A percentile compares a stretch with the other conserved stretches of the same genome.
Conservation (phyloP, 2,797 vertebrate genomes). For the Sternotherus odoratus region DNA sequence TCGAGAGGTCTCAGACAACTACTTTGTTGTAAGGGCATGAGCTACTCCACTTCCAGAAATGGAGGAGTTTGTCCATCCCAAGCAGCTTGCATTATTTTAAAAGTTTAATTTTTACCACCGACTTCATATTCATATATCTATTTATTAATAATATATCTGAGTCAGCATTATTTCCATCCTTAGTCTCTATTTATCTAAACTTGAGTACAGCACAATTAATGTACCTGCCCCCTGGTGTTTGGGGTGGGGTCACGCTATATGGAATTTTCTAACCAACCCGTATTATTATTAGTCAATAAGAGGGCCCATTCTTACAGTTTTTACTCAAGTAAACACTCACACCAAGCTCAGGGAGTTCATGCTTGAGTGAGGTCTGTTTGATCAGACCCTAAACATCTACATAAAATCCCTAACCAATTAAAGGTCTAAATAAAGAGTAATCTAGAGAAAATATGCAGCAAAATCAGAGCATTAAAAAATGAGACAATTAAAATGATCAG, state of each 20-base stretch:
- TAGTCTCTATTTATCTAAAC: neutral
- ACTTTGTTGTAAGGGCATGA: slow-evolving; percentile 4
- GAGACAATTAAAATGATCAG: slow-evolving; percentile 56
- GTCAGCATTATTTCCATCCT: neutral
- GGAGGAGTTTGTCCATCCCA: neutral
- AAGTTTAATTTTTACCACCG: slow-evolving; percentile 17
- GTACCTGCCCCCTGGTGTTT: slow-evolving; percentile 47
- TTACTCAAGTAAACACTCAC: slow-evolving; percentile 15
- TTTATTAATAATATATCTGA: neutral
- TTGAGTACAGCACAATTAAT: neutral
- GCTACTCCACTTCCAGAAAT: neutral
- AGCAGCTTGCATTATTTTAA: neutral
- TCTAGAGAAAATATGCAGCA: slow-evolving; percentile 24
- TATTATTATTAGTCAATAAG: neutral
- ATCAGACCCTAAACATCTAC: neutral
- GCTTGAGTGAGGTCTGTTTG: neutral
- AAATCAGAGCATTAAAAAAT: slow-evolving; percentile 55
- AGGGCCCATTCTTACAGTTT: slow-evolving; percentile 60
- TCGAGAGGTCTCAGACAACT: slow-evolving; percentile 36
- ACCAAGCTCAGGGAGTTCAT: neutral
- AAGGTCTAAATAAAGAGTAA: neutral
- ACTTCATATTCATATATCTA: slow-evolving; percentile 2
- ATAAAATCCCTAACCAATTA: neutral
- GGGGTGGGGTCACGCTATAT: neutral
- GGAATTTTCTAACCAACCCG: slow-evolving; percentile 28